A percentile compares a stretch with the other conserved stretches of the same genome.
These are phyloP conservation scores for Pseudomyrmex cubaensis DNA, from an alignment of 1,140 invertebrate genomes.

Conservation along the genomic window DNA sequence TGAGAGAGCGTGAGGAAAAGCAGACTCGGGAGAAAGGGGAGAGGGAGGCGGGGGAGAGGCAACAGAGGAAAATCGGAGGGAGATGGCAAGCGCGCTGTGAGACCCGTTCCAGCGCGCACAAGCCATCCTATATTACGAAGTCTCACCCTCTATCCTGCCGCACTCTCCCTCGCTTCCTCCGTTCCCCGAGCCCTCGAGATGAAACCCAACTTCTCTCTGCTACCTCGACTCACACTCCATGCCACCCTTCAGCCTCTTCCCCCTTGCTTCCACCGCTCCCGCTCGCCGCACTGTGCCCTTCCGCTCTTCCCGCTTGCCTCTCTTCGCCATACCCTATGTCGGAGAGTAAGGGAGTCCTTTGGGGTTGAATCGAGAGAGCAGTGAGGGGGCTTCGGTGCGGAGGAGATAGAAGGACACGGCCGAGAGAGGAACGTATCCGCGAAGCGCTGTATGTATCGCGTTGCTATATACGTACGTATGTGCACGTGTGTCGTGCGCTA, in stretches of 20 bases:
- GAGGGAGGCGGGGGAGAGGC: background rate
- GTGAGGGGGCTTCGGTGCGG: slow-evolving; percentile 68
- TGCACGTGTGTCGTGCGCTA: slow-evolving; percentile 35
- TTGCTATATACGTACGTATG: slow-evolving; percentile 42
- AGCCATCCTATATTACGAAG: slow-evolving; percentile 77
- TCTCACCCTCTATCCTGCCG: slow-evolving; percentile 74
- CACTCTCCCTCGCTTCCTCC: slow-evolving; percentile 14
- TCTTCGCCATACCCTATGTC: slow-evolving; percentile 70
- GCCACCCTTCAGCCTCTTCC: slow-evolving; percentile 61
- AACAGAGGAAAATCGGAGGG: slow-evolving; percentile 66
- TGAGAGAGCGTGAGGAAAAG: slow-evolving; percentile 37
- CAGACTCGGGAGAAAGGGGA: background rate
- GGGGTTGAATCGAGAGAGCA: slow-evolving; percentile 78
- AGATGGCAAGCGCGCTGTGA: slow-evolving; percentile 65
- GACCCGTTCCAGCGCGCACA: slow-evolving; percentile 74
- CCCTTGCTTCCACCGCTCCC: slow-evolving; percentile 27
- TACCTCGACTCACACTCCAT: slow-evolving; percentile 71
- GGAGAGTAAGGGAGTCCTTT: slow-evolving; percentile 79
- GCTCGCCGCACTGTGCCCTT: slow-evolving; percentile 50
- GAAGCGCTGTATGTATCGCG: slow-evolving; percentile 73
- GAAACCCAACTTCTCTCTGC: slow-evolving; percentile 81
- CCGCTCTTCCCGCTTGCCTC: slow-evolving; percentile 42
- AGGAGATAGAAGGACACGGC: slow-evolving; percentile 80
- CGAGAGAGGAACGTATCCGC: slow-evolving; percentile 82
- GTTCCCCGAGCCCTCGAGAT: slow-evolving; percentile 80